A percentile compares a stretch with the other conserved stretches of the same genome.
Evolutionary conservation across 2,888 invertebrate genomes (phyloP).

Genomic region (Chymomyza caudatula): DNA sequence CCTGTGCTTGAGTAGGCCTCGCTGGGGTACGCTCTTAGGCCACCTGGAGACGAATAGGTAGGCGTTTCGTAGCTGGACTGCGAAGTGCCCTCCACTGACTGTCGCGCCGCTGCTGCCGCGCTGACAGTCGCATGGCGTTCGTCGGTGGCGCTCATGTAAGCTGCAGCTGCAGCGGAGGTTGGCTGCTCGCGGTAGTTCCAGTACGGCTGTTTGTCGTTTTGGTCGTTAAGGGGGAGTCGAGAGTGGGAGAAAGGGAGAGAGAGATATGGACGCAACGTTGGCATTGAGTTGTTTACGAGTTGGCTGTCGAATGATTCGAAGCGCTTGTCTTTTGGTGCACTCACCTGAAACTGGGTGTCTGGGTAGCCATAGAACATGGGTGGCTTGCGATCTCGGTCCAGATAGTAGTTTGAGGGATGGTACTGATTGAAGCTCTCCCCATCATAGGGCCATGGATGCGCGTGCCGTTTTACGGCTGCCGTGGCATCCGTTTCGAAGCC

Average conservation of each 20-base stretch:
- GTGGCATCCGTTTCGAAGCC: slow-evolving; percentile 80
- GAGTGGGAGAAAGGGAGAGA: slow-evolving; percentile 1
- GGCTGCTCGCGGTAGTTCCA: slow-evolving; percentile 79
- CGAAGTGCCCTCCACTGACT: slow-evolving; percentile 78
- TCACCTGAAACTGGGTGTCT: slow-evolving; percentile 78
- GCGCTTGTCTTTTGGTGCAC: slow-evolving; percentile 24
- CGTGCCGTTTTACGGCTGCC: slow-evolving; percentile 78
- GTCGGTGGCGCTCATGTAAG: slow-evolving; percentile 76
- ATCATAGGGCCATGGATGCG: slow-evolving; percentile 78
- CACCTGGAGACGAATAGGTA: slow-evolving; percentile 77
- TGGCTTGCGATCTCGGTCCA: slow-evolving; percentile 78
- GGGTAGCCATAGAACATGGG: slow-evolving; percentile 78
- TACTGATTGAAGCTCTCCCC: slow-evolving; percentile 77
- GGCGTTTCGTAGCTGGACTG: slow-evolving; percentile 78
- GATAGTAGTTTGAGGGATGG: slow-evolving; percentile 77
- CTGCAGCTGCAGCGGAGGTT: slow-evolving; percentile 72
- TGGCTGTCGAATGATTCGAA: slow-evolving; percentile 14
- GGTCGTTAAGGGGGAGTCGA: neutral
- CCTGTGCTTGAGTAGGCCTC: slow-evolving; percentile 78
- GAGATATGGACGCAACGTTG: slow-evolving; percentile 24
- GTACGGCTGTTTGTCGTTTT: slow-evolving; percentile 59
- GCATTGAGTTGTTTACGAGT: slow-evolving; percentile 52
- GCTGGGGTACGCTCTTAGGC: slow-evolving; percentile 76
- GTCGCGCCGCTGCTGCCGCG: slow-evolving; percentile 75
- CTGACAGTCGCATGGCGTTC: slow-evolving; percentile 76